phyloP scores from a whole-genome alignment of 1,140 invertebrate genomes.

The Brachionus paranguensis region DNA sequence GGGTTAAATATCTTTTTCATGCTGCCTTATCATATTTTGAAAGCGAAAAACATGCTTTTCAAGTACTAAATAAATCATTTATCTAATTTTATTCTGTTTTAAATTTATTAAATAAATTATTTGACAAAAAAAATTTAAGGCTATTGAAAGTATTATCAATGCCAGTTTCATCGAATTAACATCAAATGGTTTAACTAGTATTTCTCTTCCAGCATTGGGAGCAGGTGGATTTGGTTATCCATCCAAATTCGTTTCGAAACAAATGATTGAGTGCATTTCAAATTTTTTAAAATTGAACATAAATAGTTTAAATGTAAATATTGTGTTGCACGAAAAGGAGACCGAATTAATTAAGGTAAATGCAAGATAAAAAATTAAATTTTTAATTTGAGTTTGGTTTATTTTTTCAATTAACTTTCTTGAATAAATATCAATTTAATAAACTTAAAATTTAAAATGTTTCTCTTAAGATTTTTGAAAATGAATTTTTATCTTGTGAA shows the following conservation, averaged over 20 bases:
- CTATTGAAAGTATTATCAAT: not conserved
- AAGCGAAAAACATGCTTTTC: not conserved
- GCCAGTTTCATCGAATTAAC: not conserved
- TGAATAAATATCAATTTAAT: too few species aligned
- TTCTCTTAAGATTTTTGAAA: not conserved
- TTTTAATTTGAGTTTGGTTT: not conserved
- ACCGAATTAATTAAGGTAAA: not conserved
- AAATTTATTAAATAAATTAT: too few species aligned
- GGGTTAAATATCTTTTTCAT: not conserved
- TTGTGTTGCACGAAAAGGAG: not conserved
- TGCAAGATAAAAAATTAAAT: not conserved
- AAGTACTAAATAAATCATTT: not conserved
- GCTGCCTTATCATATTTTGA: not conserved
- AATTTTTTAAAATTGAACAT: not conserved
- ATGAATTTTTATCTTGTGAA: not conserved
- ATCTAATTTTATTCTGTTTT: not conserved
- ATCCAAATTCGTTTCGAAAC: not conserved
- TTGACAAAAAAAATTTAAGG: not conserved
- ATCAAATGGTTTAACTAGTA: not conserved
- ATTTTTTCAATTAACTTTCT: not conserved
- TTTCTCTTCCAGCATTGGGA: not conserved
- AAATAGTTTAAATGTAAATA: not conserved
- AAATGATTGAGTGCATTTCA: not conserved
- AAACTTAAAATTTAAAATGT: not conserved
- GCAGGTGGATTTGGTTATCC: conserved; percentile 14